A percentile compares a stretch with the other conserved stretches of the same genome.
phyloP scores from a whole-genome alignment of 2,888 invertebrate genomes.

The Formica aserva region DNA sequence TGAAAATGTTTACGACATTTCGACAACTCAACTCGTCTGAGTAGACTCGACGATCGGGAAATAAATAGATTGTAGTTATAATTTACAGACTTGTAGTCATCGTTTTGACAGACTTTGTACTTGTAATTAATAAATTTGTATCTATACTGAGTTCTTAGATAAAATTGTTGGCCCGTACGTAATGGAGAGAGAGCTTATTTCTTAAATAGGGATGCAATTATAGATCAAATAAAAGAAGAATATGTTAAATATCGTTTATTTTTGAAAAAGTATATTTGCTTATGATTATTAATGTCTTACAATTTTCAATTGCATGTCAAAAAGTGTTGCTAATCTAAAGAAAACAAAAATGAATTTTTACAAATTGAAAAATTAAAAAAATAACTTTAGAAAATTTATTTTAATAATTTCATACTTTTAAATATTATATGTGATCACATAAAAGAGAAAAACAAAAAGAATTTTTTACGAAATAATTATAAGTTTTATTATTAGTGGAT shows the following conservation, averaged over 20 bases:
- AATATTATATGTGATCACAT: neutral
- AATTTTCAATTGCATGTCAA: neutral
- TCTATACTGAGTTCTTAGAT: neutral
- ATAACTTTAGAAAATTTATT: neutral
- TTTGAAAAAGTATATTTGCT: neutral
- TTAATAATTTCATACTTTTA: neutral
- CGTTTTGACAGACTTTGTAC: neutral
- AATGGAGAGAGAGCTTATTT: neutral
- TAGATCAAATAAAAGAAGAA: too few species aligned
- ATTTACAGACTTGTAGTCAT: neutral
- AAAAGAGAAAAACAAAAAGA: neutral
- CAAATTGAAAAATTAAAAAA: neutral
- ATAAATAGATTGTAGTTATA: conserved; percentile 23
- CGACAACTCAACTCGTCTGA: neutral
- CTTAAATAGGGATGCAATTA: neutral
- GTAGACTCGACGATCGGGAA: neutral
- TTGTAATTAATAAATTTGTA: conserved; percentile 22
- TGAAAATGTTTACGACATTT: conserved; percentile 37
- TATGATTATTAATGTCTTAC: neutral
- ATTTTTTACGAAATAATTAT: neutral
- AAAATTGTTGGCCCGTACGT: neutral
- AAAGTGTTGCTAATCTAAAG: neutral
- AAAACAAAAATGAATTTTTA: neutral
- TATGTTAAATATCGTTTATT: neutral
- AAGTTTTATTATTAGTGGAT: neutral